Conservation (phyloP, 2,888 invertebrate genomes). For the Spilarctia lutea region DNA sequence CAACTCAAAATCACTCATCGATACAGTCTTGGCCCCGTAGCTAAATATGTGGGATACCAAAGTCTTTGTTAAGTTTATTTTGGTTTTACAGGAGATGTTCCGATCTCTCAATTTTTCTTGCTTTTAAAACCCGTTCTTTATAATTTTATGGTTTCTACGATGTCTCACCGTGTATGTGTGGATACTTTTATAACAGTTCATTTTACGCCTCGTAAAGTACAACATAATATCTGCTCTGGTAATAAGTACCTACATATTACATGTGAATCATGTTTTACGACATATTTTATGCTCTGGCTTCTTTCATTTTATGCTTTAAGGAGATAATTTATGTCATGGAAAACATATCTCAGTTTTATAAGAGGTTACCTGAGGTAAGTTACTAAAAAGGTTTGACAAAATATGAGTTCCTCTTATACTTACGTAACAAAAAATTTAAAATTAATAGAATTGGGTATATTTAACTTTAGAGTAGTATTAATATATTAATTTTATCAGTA, state of each 20-base stretch:
- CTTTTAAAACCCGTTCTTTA: too few relatives aligned
- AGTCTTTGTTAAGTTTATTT: too few relatives aligned
- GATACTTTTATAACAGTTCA: constrained; percentile 61
- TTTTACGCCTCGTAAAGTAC: constrained; percentile 75
- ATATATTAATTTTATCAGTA: too few relatives aligned
- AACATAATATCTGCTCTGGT: constrained; percentile 66
- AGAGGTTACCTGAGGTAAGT: constrained; percentile 54
- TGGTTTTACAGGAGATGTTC: too few relatives aligned
- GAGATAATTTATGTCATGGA: constrained; percentile 61
- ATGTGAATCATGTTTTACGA: constrained; percentile 73
- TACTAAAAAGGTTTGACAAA: constrained; percentile 51
- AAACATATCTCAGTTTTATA: constrained; percentile 61
- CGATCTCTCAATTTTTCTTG: too few relatives aligned
- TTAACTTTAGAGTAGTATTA: neutral
- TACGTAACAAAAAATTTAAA: neutral
- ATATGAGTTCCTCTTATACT: constrained; percentile 41
- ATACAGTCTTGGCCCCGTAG: too few relatives aligned
- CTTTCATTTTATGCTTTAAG: constrained; percentile 67
- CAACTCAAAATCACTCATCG: too few relatives aligned
- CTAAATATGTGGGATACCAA: too few relatives aligned
- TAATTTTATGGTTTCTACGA: constrained; percentile 11
- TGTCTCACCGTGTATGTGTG: constrained; percentile 20
- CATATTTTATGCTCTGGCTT: constrained; percentile 66
- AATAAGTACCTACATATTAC: constrained; percentile 66
- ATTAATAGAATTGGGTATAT: neutral